phyloP scores from a whole-genome alignment of 2,797 vertebrate genomes.

The Sebastes nivosus region DNA sequence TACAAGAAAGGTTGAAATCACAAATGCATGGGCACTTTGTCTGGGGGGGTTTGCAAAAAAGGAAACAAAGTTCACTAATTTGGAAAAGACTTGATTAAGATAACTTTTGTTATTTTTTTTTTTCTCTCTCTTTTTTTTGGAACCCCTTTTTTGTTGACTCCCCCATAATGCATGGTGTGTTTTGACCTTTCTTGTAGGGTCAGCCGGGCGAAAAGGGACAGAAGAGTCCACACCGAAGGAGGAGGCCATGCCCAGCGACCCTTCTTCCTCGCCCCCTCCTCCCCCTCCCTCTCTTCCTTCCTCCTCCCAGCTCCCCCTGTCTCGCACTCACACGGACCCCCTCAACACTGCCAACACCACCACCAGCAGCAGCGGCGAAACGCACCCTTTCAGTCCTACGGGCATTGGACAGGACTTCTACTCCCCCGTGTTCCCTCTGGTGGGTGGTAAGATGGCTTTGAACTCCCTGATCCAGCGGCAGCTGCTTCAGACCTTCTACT shows the following conservation, averaged over 20 bases:
- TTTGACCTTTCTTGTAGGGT: slow-evolving; percentile 99
- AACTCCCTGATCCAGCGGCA: slow-evolving; percentile 97
- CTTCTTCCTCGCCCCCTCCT: slow-evolving; percentile 79
- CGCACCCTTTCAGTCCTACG: slow-evolving; percentile 95
- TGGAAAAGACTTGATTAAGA: slow-evolving; percentile 72
- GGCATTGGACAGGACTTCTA: slow-evolving; percentile 98
- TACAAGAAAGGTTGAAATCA: slow-evolving; percentile 99
- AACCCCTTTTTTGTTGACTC: slow-evolving; percentile 93
- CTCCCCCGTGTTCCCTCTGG: slow-evolving; percentile 93
- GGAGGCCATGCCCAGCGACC: slow-evolving; percentile 88
- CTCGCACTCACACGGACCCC: slow-evolving; percentile 82
- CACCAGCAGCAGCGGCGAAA: slow-evolving; percentile 93
- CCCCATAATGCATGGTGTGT: slow-evolving; percentile 99
- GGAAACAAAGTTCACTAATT: slow-evolving; percentile 75
- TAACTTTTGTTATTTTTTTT: slow-evolving; percentile 77
- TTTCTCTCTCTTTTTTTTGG: slow-evolving; percentile 81
- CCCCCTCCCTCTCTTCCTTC: slow-evolving; percentile 76
- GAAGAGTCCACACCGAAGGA: slow-evolving; percentile 87
- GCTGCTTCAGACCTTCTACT: slow-evolving; percentile 98
- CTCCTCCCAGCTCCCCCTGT: slow-evolving; percentile 89
- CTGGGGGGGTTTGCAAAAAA: slow-evolving; percentile 90
- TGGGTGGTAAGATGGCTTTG: slow-evolving; percentile 97
- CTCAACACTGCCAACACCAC: slow-evolving; percentile 91
- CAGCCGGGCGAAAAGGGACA: slow-evolving; percentile 99
- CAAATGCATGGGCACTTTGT: slow-evolving; percentile 97